Evolutionary conservation across 2,113 vertebrate genomes (phyloP).

Genomic region (Tylochromis polylepis): DNA sequence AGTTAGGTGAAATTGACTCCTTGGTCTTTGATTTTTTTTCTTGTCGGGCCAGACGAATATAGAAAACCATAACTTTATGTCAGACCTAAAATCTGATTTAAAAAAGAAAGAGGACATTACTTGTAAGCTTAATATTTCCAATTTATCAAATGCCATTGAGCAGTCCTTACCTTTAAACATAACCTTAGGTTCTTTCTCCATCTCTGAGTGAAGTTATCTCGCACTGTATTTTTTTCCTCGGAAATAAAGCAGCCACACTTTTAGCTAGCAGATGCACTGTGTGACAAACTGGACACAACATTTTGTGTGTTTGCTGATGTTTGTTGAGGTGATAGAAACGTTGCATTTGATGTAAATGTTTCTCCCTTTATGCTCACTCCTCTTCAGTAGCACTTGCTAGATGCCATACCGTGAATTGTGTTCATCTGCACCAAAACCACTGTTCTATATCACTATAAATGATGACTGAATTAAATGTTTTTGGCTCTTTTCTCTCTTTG

Average conservation of each 20-base stretch:
- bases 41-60: background rate
- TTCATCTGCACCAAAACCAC: background rate
- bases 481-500: background rate
- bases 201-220: background rate
- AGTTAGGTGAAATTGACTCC: no score
- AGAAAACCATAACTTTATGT: background rate
- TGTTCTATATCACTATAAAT: background rate
- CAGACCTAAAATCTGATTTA: background rate
- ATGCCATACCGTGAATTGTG: background rate
- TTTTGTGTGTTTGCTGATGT: background rate
- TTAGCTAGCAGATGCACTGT: background rate
- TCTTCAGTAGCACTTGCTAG: background rate
- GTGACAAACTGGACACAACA: background rate
- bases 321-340: fast-evolving
- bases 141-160: background rate
- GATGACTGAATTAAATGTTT: background rate
- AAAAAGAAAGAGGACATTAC: background rate
- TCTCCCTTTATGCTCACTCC: background rate
- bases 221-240: background rate
- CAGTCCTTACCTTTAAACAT: background rate
- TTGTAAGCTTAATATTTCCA: background rate
- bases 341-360: background rate
- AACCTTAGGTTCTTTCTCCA: background rate
- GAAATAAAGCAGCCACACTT: background rate
- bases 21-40: background rate